phyloP scores from a whole-genome alignment of 2,888 invertebrate species.

The Dascillus cervinus region DNA sequence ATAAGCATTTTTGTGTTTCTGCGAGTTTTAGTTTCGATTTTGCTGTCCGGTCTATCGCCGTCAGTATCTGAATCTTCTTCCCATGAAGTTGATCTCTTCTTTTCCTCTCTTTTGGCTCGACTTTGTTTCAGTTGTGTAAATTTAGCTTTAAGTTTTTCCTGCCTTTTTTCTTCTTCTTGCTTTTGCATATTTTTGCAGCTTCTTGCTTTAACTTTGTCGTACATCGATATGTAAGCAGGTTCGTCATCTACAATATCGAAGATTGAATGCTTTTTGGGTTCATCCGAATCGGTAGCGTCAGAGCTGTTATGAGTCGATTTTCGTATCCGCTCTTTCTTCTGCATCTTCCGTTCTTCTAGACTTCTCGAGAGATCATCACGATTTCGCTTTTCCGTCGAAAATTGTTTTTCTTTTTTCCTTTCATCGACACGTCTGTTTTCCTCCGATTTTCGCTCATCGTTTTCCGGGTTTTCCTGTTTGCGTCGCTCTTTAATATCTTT shows the following conservation, averaged over 20 bases:
- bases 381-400: constrained; percentile 48
- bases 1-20: constrained; percentile 35
- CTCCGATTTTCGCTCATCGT: constrained; percentile 28
- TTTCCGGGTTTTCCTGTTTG: constrained; percentile 46
- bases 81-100: constrained; percentile 82
- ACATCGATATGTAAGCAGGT: constrained; percentile 92
- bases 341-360: constrained; percentile 22
- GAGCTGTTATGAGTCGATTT: constrained; percentile 48
- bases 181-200: constrained; percentile 92
- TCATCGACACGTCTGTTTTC: constrained; percentile 32
- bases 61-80: constrained; percentile 76
- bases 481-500: constrained; percentile 51
- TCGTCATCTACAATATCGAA: constrained; percentile 86
- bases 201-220: constrained; percentile 91
- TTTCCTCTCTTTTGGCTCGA: constrained; percentile 79
- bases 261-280: constrained; percentile 83
- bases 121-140: constrained; percentile 83
- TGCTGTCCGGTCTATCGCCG: constrained; percentile 35
- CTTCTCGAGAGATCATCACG: constrained; percentile 40
- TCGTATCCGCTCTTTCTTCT: constrained; percentile 34
- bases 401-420: constrained; percentile 43
- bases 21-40: constrained; percentile 20
- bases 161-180: constrained; percentile 80
- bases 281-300: constrained; percentile 67
- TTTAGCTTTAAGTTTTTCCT: constrained; percentile 81